These are phyloP conservation scores for Odontothrips loti DNA, from an alignment of 2,888 invertebrate genomes.

Conservation along the genomic window DNA sequence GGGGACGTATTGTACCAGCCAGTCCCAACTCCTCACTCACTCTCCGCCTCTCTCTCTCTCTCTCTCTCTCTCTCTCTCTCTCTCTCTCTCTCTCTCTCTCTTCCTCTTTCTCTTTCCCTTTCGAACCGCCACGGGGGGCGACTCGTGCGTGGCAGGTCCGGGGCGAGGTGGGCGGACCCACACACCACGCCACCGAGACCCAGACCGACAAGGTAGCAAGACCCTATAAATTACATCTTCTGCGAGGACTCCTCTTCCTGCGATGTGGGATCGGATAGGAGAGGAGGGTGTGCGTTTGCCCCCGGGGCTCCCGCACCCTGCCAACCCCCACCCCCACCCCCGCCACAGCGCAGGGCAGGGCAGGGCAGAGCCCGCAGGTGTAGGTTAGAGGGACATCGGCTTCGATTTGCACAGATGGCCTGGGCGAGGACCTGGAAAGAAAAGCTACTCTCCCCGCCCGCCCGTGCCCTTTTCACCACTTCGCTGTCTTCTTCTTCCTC, in stretches of 20 bases:
- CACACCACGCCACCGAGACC: neutral
- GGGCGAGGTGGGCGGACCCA: neutral
- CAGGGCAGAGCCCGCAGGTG: neutral
- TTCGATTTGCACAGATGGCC: conserved; percentile 1
- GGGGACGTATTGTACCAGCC: neutral
- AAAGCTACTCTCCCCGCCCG: neutral
- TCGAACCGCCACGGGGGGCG: neutral
- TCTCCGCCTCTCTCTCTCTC: conserved; percentile 30
- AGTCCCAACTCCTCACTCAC: conserved; percentile 11
- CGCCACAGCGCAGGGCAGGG: neutral
- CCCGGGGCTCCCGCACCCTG: neutral
- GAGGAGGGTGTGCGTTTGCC: neutral
- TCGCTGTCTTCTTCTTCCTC: no score
- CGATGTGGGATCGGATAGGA: neutral
- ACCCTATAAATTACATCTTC: conserved; percentile 11
- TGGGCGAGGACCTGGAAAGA: neutral
- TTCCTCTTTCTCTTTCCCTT: conserved; percentile 17
- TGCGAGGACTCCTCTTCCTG: neutral
- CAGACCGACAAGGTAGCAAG: neutral
- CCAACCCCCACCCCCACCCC: neutral
- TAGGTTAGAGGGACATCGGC: neutral
- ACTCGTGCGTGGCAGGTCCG: neutral
- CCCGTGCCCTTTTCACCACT: no score
- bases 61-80: conserved; percentile 6
- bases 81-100: conserved; percentile 27